phyloP scores from a whole-genome alignment of 1,140 invertebrate species.

The Daktulosphaira vitifoliae region DNA sequence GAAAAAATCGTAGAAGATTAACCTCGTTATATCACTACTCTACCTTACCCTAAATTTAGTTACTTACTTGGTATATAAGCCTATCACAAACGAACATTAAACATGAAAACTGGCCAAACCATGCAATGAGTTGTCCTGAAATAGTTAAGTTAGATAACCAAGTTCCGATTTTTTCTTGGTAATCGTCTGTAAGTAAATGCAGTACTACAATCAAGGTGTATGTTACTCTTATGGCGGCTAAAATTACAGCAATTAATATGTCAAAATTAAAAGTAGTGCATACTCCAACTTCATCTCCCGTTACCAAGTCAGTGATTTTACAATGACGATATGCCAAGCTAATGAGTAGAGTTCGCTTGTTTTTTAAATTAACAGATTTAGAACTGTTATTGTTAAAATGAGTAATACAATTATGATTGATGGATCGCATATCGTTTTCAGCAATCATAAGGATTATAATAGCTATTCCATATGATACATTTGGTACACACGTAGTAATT shows the following conservation, averaged over 20 bases:
- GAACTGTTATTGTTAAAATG: neutral
- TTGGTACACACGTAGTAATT: neutral
- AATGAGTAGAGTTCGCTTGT: neutral
- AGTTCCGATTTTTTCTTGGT: neutral
- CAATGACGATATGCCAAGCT: neutral
- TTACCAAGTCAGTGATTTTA: neutral
- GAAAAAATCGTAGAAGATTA: too few species aligned
- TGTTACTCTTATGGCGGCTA: slow-evolving; percentile 3
- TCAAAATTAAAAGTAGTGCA: neutral
- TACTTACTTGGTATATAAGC: neutral
- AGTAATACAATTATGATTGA: neutral
- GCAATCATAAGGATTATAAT: neutral
- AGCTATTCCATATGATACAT: neutral
- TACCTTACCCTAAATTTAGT: too few species aligned
- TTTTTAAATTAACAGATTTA: too few species aligned
- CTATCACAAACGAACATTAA: slow-evolving; percentile 10
- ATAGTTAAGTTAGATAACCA: neutral
- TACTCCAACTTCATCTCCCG: neutral
- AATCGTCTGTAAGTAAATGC: neutral
- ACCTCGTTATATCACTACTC: too few species aligned
- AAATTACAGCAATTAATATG: neutral
- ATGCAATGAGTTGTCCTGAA: neutral
- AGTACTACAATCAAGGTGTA: slow-evolving; percentile 3
- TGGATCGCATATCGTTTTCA: neutral
- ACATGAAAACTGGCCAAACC: slow-evolving; percentile 18